Evolutionary conservation across 2,888 invertebrate genomes (phyloP).

Genomic region (Pteria penguin): DNA sequence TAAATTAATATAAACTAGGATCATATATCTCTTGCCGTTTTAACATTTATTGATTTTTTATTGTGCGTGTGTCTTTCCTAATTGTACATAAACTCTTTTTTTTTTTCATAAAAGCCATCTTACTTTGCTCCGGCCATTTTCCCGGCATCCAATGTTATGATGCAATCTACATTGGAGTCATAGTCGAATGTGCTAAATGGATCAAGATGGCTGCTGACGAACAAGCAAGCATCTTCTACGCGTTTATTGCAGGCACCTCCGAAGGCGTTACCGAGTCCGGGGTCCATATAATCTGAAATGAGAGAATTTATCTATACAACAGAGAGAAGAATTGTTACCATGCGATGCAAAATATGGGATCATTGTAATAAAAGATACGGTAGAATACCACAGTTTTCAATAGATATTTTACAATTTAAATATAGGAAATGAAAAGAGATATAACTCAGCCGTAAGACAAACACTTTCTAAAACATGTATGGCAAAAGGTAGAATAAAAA

Average conservation of each 20-base stretch:
- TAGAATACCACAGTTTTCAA: too few relatives aligned
- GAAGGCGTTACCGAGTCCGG: constrained; percentile 45
- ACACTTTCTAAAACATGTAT: too few relatives aligned
- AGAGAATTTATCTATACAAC: too few relatives aligned
- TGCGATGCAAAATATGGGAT: too few relatives aligned
- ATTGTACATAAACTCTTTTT: not conserved
- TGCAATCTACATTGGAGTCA: constrained; percentile 47
- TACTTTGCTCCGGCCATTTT: constrained; percentile 46
- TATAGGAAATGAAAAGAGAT: too few relatives aligned
- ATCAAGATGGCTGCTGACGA: constrained; percentile 54
- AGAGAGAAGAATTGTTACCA: too few relatives aligned
- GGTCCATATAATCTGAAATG: constrained; percentile 56
- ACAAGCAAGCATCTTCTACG: constrained; percentile 53
- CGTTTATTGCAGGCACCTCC: constrained; percentile 51
- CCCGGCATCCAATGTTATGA: constrained; percentile 51
- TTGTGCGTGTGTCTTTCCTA: not conserved
- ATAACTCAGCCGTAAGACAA: too few relatives aligned
- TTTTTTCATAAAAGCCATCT: not conserved
- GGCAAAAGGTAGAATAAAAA: too few relatives aligned
- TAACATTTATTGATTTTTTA: not conserved
- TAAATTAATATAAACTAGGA: not conserved
- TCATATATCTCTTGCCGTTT: too few relatives aligned
- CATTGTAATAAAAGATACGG: too few relatives aligned
- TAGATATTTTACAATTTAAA: too few relatives aligned
- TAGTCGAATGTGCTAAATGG: constrained; percentile 48